phyloP scores from a whole-genome alignment of 1,140 invertebrate species.

The Polypedilum pembai region DNA sequence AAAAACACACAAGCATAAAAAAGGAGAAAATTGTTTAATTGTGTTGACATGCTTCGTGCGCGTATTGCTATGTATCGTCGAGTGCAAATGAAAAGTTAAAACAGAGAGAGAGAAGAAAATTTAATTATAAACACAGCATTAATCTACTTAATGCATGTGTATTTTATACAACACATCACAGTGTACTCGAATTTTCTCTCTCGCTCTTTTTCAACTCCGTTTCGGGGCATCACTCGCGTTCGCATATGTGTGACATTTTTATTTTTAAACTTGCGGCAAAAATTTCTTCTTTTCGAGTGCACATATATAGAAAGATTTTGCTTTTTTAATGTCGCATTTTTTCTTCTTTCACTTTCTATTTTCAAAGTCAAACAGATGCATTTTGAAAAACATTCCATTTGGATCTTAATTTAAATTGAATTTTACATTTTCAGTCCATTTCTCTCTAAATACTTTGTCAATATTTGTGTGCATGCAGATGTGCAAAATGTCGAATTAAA shows the following conservation, averaged over 20 bases:
- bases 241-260: constrained; percentile 24
- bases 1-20: not conserved
- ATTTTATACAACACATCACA: not conserved
- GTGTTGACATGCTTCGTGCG: constrained; percentile 10
- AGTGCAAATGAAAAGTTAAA: constrained; percentile 18
- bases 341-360: too few species aligned
- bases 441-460: too few species aligned
- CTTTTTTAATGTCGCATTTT: too few species aligned
- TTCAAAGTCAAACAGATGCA: too few species aligned
- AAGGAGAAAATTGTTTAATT: not conserved
- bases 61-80: not conserved
- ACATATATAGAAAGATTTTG: too few species aligned
- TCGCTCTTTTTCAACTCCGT: not conserved
- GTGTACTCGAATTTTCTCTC: not conserved
- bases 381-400: too few species aligned
- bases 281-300: too few species aligned
- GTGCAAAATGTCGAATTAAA: too few species aligned
- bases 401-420: too few species aligned
- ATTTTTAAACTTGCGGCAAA: constrained; percentile 22
- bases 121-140: constrained; percentile 26
- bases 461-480: too few species aligned
- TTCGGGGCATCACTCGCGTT: not conserved
- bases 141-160: constrained; percentile 25
- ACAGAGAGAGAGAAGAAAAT: not conserved
- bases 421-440: too few species aligned